Base-by-base conservation (phyloP, 2,113 vertebrate genomes). In the Theristicus caerulescens region DNA sequence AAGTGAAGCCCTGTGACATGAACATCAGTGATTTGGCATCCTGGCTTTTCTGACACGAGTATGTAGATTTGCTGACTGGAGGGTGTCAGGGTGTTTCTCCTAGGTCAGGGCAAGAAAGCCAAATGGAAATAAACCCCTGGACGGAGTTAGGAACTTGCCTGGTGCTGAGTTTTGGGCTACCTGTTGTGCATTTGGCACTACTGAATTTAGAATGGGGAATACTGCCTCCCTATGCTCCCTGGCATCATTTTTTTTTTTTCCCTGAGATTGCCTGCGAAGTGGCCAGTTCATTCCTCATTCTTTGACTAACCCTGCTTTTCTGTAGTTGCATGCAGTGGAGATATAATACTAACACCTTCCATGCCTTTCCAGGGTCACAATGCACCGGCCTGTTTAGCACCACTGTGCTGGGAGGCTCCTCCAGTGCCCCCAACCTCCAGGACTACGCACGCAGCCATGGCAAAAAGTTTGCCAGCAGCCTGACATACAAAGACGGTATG, bases 341-440 rank as follows among this genome's bases (percentile, higher is more conserved):
- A 92, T 86, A 31, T 59, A 32, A 98, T 97, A 98, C 99, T 99
- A 99, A 99, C 95, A 92, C 94, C 95, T 97, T 98, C 98, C 96
- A 91, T 90, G 97, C 98, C 98, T 99, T 98, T 97, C 97, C 99
- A 99, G 99, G 99, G 98, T 99, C 99, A 89, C 99, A 99, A 98
- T 99, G 99, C 96, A 99, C 99, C 97, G 99, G 99, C 92, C 99
- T 99, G 98, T 99, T 99, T 99, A 99, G 99, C 98, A 99, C 99
- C 98, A 99, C 99, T 83, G 99, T 99, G 98, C 99, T 99, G 93
- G 99, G 99, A 89, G 99, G 99, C 96, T 99, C 99, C 94, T 99
- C 99, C 99, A 99, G 99, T 88, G 99, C 99, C 97, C 99, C 99
- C 97, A 99, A 99, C 98, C 99, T 99, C 97, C 99, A 99, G 98